These are phyloP conservation scores for Paralichthys olivaceus DNA, from an alignment of 2,113 vertebrate species.

Conservation along the genomic window DNA sequence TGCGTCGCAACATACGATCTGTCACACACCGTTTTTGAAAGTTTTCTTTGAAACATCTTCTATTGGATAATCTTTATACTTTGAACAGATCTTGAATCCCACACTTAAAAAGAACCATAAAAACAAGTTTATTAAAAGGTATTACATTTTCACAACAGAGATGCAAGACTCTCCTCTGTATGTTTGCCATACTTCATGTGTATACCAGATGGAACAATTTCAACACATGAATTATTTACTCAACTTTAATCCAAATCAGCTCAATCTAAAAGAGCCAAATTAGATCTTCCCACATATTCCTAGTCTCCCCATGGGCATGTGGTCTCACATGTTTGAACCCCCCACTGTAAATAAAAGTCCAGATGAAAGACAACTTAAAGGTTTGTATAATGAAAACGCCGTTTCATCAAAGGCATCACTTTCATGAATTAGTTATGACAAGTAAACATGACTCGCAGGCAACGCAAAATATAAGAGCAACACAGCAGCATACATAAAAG, in stretches of 20 bases:
- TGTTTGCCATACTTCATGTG: constrained; percentile 47
- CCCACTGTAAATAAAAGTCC: constrained; percentile 51
- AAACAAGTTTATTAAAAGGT: constrained; percentile 58
- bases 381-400: constrained; percentile 76
- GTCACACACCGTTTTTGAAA: constrained; percentile 31
- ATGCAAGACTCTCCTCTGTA: constrained; percentile 17
- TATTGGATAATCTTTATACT: constrained; percentile 41
- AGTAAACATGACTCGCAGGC: constrained; percentile 68
- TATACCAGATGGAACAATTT: constrained; percentile 70
- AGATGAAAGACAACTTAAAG: constrained; percentile 67
- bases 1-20: constrained; percentile 7
- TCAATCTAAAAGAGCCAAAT: constrained; percentile 67
- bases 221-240: constrained; percentile 76
- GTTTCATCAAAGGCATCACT: constrained; percentile 71
- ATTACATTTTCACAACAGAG: constrained; percentile 55
- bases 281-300: constrained; percentile 70
- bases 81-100: constrained; percentile 43
- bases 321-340: constrained; percentile 36
- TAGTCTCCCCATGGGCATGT: background rate
- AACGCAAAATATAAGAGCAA: constrained; percentile 39
- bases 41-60: constrained; percentile 46
- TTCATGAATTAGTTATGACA: constrained; percentile 77
- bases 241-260: constrained; percentile 72
- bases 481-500: constrained; percentile 47
- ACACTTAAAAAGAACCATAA: constrained; percentile 32